Percentiles rank a stretch among this genome's conserved stretches.
Conservation (phyloP, 2,113 vertebrate species). For the Psilopsiagon aurifrons region DNA sequence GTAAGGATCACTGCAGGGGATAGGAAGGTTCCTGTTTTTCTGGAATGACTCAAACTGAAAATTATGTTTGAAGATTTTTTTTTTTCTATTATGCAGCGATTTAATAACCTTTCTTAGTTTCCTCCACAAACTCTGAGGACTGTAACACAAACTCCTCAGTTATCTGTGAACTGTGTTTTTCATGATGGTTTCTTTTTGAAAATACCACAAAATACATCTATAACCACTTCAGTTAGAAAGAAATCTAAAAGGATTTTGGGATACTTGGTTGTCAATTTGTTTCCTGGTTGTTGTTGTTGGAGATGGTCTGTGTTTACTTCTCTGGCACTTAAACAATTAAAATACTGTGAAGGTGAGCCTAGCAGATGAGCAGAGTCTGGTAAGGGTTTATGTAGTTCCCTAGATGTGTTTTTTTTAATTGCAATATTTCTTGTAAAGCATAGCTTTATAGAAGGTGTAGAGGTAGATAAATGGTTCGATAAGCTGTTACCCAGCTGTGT, state of each 20-base stretch:
- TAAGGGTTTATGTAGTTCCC: not conserved
- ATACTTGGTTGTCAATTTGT: not conserved
- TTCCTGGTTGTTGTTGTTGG: not conserved
- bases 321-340: not conserved
- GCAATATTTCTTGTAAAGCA: not conserved
- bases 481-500: not conserved
- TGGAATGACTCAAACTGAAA: constrained; percentile 72
- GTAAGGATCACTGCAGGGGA: constrained; percentile 60
- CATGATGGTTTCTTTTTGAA: not conserved
- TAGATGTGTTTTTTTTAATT: rapidly evolving
- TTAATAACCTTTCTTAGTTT: not conserved
- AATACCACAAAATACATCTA: not conserved
- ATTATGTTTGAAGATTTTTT: constrained; percentile 25
- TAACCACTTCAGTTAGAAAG: not conserved
- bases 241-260: not conserved
- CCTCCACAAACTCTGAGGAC: not conserved
- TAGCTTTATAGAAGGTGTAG: not conserved
- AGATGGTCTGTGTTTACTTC: not conserved
- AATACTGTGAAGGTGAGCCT: not conserved
- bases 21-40: constrained; percentile 67
- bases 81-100: not conserved
- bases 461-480: not conserved
- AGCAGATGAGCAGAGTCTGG: not conserved
- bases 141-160: not conserved
- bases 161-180: not conserved